Percentiles rank a stretch among this genome's conserved stretches.
Conservation (phyloP, 2,113 vertebrate genomes). For the Daboia siamensis region DNA sequence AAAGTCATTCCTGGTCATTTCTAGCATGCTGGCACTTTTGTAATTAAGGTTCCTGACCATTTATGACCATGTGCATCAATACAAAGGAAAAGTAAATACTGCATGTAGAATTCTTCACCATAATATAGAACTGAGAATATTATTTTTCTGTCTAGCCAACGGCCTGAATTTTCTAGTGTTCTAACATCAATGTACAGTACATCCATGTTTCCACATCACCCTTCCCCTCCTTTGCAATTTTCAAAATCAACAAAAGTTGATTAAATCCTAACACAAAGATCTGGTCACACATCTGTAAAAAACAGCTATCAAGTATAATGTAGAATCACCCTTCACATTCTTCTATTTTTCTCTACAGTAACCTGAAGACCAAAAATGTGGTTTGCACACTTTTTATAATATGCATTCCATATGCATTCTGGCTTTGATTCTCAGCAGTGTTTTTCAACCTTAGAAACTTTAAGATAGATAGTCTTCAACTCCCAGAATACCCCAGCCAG, state of each 20-base stretch:
- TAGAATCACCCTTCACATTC: not conserved
- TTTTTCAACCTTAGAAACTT: not conserved
- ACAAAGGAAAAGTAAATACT: not conserved
- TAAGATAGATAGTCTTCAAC: not conserved
- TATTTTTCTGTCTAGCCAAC: not conserved
- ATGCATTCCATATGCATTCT: not conserved
- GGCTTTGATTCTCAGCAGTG: not conserved
- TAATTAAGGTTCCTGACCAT: not conserved
- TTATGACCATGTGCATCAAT: not conserved
- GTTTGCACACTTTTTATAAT: not conserved
- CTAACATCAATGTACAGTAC: not conserved
- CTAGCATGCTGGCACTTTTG: not conserved
- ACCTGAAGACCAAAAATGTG: not conserved
- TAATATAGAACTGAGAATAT: not conserved
- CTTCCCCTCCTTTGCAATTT: not conserved
- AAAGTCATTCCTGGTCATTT: not conserved
- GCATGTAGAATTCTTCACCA: not conserved
- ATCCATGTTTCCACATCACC: not conserved
- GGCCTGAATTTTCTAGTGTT: not conserved
- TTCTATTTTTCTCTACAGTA: not conserved
- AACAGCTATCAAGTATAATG: not conserved
- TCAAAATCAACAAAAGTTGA: not conserved
- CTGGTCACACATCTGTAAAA: not conserved
- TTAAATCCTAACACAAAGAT: not conserved
- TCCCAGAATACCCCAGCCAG: not conserved